Evolutionary conservation across 2,797 vertebrate genomes (phyloP), one percentile per base, ranked within the genome.

Genomic region (Borostomias antarcticus): DNA sequence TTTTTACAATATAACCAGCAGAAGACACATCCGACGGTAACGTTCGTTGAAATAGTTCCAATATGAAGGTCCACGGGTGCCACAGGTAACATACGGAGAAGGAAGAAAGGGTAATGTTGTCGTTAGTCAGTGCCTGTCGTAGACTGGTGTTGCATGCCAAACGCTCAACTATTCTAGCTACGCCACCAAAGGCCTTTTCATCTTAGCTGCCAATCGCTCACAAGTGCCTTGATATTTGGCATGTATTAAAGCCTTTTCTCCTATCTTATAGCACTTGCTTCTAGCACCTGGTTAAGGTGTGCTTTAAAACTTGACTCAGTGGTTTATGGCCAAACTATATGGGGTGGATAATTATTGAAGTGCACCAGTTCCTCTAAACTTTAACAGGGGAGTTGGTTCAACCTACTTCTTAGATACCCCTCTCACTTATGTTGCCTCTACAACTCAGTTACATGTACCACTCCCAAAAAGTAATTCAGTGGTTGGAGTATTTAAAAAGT

Each of bases 41-140:
- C 89, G 96, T 96, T 97, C 95, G 96, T 96, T 87, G 94, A 95
- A 93, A 95, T 92, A 93, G 94, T 94, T 98, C 95, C 96, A 95
- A 95, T 95, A 97, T 95, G 97, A 92, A 96, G 98, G 93, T 99
- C 98, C 98, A 97, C 95, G 94, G 97, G 96, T 94, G 97, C 96
- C 96, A 93, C 88, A 94, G 97, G 98, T 90, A 94, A 98, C 97
- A 98, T 98, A 93, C 91, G 94, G 95, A 98, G 86, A 98, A 99
- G 95, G 96, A 98, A 98, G 95, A 98, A 94, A 99, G 96, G 97
- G 97, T 96, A 97, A 98, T 97, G 96, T 94, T 94, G 97, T 96
- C 93, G 95, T 99, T 98, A 99, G 98, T 97, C 94, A 96, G 92
- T 91, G 95, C 87, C 89, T 87, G 79, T 17, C 45, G 62, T 53